Base-by-base conservation (phyloP, 2,113 vertebrate genomes). In the Sander lucioperca region DNA sequence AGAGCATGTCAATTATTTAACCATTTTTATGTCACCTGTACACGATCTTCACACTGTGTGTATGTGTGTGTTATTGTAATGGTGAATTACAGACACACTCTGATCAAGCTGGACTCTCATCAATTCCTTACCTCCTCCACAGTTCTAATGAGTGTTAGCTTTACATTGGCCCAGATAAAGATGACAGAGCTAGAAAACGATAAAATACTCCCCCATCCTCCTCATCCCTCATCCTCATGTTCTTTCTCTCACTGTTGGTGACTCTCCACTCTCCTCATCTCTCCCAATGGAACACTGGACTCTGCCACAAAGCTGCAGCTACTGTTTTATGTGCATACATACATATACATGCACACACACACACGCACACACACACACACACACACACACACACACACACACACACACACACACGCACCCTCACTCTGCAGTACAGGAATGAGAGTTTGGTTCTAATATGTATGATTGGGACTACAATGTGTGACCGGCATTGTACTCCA, bases 81-180 rank as follows among this genome's bases (percentile, higher is more conserved):
- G 25, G 27, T 8, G 30, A 13, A 27, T 23, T 30, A 33, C 15
- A 48, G 50, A 39, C 54, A 61, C 30, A 16, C 7, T 65, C 59
- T 51, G 25, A 27, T 36, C 3, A 11, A 50, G 48, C 64, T 71
- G 9, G 4, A 69, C 48, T 57, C n/a, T 39, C 48, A 65, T 64
- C 58, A 43, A 15, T 65, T 77, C 79, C 59, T 61, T 39, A 10
- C 50, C 68, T 64, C 64, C 48, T 47, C 56, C 19, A 30, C 7
- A 25, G 59, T 48, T 58, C 5, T 36, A 23, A 80, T 19, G 59
- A 36, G 33, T 74, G 33, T 53, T 30, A 4, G 39, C 39, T 71
- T 73, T 65, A 23, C 36, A 68, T 19, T 61, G 45, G 33, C 77
- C 27, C 45, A 75, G 21, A 78, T 84, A 73, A 67, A 1, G 19